Evolutionary conservation across 1,140 invertebrate species (phyloP).

Genomic region (Aphidius gifuensis): DNA sequence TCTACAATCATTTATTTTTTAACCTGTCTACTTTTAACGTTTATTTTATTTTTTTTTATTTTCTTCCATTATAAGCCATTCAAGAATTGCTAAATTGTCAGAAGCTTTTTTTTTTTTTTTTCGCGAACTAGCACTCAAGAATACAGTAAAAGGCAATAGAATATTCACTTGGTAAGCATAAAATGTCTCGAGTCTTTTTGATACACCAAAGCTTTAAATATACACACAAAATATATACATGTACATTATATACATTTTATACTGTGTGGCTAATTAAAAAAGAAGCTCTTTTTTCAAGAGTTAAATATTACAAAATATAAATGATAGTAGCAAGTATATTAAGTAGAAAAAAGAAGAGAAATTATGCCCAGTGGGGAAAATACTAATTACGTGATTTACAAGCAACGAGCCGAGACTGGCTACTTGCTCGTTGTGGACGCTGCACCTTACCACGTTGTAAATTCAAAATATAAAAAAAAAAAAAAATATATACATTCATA

Average conservation of each 20-base stretch:
- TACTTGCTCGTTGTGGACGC: slow-evolving; percentile 14
- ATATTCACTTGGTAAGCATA: no score
- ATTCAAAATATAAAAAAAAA: no score
- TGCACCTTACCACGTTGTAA: slow-evolving; percentile 8
- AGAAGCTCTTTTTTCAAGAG: background rate
- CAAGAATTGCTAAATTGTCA: slow-evolving; percentile 2
- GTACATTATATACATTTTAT: no score
- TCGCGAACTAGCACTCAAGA: no score
- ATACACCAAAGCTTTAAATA: no score
- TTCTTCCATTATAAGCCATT: no score
- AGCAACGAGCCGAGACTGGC: slow-evolving; percentile 20
- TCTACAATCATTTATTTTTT: slow-evolving; percentile 10
- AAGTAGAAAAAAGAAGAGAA: slow-evolving; percentile 4
- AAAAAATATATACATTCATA: no score
- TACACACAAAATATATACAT: no score
- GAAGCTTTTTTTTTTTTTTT: no score
- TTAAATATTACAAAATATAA: background rate
- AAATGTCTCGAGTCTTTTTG: no score
- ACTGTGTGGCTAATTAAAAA: slow-evolving; percentile 6
- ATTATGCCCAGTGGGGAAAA: slow-evolving; percentile 2
- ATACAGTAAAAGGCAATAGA: background rate
- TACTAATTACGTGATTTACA: slow-evolving; percentile 26
- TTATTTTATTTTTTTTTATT: no score
- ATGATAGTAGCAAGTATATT: background rate
- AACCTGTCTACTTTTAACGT: no score